Base-by-base conservation (phyloP, 2,888 invertebrate species). In the Unio delphinus region DNA sequence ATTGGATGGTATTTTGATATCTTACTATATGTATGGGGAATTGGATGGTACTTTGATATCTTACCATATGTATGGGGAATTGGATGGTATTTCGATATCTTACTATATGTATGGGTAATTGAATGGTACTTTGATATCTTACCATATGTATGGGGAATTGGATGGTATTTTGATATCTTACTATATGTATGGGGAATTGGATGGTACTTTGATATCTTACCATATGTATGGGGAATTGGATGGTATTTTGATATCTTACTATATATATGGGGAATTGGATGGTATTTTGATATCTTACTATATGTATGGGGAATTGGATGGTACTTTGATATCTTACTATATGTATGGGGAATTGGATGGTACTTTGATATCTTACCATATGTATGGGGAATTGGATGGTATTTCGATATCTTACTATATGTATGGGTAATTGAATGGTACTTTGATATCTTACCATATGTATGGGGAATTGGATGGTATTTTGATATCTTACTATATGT, bases 11-110 rank as follows among this genome's bases (percentile, higher is more conserved):
- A 4, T 2, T 30, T 15, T 63, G 45, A 15, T 28, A n/a, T 63
- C 74, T 65, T 72, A 88, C 88, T 83, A 82, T 56, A 86, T 83
- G 68, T 85, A 87, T 3, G 86, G 85, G 3, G 82, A 70, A 45
- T 83, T 83, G 11, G 82, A 71, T 15, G 82, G 79, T 55, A 88
- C 80, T 23, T 23, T 23, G 23, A 23, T 23, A 23, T 34, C 8
- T 34, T 34, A 34, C 7, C 1, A 7, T 8, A 34, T 34, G 8
- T 7, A 58, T n/a, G n/a, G 18, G 34, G 6, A 20, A 28, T 62
- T 62, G 0, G 8, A 11, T 28, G 23, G 23, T 23, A 23, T 0
- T 23, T 23, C n/a, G 30, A 28, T 1, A n/a, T 7, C 11, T 23
- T 23, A 23, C 23, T 23, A 23, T 23, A 23, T 23, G 23, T 23